These are phyloP conservation scores for Speoplatyrhinus poulsoni DNA, from an alignment of 2,113 vertebrate genomes.

Conservation along the genomic window DNA sequence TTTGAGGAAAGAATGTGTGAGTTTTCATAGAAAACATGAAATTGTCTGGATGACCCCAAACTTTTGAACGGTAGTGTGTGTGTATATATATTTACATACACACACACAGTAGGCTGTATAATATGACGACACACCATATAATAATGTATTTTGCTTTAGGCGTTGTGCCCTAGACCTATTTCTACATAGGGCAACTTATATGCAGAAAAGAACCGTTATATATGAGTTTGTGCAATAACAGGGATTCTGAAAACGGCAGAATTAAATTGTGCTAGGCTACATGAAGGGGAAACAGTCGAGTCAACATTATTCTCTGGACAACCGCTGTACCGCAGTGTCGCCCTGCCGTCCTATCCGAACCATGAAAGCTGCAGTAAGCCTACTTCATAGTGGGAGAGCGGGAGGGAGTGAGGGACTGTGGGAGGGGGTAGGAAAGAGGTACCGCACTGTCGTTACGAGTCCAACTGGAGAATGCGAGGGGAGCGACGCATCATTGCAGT, in stretches of 20 bases:
- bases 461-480: slow-evolving; percentile 63
- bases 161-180: neutral
- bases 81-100: too few species aligned
- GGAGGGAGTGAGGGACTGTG: neutral
- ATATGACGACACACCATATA: too few species aligned
- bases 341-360: slow-evolving; percentile 63
- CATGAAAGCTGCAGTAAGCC: slow-evolving; percentile 61
- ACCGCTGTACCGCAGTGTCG: slow-evolving; percentile 75
- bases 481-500: slow-evolving; percentile 79
- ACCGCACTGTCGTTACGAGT: slow-evolving; percentile 72
- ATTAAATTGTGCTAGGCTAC: slow-evolving; percentile 13
- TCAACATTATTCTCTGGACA: slow-evolving; percentile 58
- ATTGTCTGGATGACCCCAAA: too few species aligned
- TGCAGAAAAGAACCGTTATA: neutral
- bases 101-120: too few species aligned
- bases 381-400: slow-evolving; percentile 67
- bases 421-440: slow-evolving; percentile 27
- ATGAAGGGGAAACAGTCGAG: slow-evolving; percentile 57
- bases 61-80: too few species aligned
- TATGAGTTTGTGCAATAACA: neutral
- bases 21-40: too few species aligned
- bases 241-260: neutral
- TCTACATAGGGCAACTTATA: neutral
- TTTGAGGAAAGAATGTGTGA: too few species aligned
- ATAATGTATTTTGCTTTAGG: neutral